Evolutionary conservation across 2,797 vertebrate genomes (phyloP), one percentile per base, ranked within the genome.

Genomic region (Sebastes cheni): DNA sequence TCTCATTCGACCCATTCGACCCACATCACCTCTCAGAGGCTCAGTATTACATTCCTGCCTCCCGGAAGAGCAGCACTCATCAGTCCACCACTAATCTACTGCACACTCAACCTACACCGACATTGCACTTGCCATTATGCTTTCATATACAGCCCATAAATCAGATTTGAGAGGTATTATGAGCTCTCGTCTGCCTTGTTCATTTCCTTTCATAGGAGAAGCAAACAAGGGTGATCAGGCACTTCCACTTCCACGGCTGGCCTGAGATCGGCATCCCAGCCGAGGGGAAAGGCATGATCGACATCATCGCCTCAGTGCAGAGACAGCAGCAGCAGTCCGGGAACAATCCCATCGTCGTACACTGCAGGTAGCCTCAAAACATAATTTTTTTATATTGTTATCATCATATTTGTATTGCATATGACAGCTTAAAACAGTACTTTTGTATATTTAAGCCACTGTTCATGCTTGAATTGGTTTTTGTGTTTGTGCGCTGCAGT

Each of bases 231-330:
- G 75, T 96, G 14, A 95, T 99, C 46, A 95, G 98, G 58, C 98
- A 99, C 92, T 99, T 99, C 90, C 98, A 99, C 88, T 99, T 99
- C 94, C 98, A 99, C 0, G 98, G 97, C 81, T 99, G 98, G 98
- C 98, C 98, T 0, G 98, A 99, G 91, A 94, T 99, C 0, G 98
- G 98, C 65, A 99, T 99, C 84, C 98, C 98, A 0, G 95, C 96
- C 0, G 98, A 99, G 50, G 98, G 98, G 11, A 98, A 98, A 82
- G 98, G 98, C 78, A 99, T 99, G 98, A 99, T 99, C 1, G 98
- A 99, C 93, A 97, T 99, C 88, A 99, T 99, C 0, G 97, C 97
- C 0, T 97, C 98, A 0, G 98, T 99, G 84, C 98, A 99, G 93
- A 97, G 97, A 88, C 98, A 99, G 89, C 98, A 99, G 91, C 98